These are phyloP conservation scores for Oenanthe melanoleuca DNA, from an alignment of 2,113 vertebrate genomes.

Conservation along the genomic window DNA sequence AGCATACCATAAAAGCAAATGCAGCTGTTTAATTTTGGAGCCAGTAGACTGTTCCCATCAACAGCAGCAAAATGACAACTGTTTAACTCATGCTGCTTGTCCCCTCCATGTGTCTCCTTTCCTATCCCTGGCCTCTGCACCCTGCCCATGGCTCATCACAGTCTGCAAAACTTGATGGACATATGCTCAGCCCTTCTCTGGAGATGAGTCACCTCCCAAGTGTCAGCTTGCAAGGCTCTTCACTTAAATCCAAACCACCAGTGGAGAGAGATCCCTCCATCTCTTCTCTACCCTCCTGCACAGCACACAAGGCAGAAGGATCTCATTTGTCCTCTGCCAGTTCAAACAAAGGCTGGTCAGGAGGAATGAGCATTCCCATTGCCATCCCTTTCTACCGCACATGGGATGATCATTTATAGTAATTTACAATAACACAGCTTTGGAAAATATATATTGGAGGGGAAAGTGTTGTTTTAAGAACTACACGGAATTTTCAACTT, in stretches of 20 bases:
- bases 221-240: neutral
- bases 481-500: conserved; percentile 7
- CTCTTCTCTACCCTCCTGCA: neutral
- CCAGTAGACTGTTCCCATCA: neutral
- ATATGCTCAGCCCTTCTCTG: neutral
- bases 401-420: conserved; percentile 14
- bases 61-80: neutral
- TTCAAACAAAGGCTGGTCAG: conserved; percentile 16
- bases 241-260: neutral
- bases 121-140: neutral
- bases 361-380: neutral
- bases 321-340: neutral
- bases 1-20: neutral
- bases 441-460: conserved; percentile 59
- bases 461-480: conserved; percentile 58
- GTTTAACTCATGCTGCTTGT: neutral
- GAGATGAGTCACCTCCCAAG: neutral
- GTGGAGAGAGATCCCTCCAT: neutral
- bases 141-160: neutral
- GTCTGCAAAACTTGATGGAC: neutral
- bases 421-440: conserved; percentile 36
- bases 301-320: neutral
- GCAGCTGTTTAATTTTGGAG: conserved; percentile 12
- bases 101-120: neutral
- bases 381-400: neutral